Percentiles rank a stretch among this genome's conserved stretches.
Conservation (phyloP, 2,888 invertebrate genomes). For the Lamproptera curius region DNA sequence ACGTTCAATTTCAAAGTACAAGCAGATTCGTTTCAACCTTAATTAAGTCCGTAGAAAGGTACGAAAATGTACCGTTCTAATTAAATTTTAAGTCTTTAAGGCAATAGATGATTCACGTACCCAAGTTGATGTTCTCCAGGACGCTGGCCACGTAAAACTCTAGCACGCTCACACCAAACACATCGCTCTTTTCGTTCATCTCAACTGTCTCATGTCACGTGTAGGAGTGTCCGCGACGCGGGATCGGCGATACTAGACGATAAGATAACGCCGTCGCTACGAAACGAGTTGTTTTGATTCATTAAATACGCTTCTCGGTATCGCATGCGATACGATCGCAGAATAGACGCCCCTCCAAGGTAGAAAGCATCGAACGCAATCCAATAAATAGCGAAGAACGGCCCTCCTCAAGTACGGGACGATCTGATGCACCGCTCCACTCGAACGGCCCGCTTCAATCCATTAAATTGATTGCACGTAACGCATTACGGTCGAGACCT, state of each 20-base stretch:
- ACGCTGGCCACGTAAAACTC: conserved; percentile 53
- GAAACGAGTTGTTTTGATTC: background rate
- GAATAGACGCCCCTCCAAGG: background rate
- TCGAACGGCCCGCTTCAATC: background rate
- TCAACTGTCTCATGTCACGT: conserved; percentile 22
- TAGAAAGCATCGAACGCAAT: background rate
- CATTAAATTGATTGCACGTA: background rate
- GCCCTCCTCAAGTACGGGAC: background rate
- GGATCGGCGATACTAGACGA: conserved; percentile 7
- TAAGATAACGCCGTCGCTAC: conserved; percentile 6
- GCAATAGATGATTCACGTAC: conserved; percentile 46
- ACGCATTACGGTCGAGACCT: conserved; percentile 5
- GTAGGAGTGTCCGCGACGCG: conserved; percentile 1
- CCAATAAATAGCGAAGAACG: too few relatives aligned
- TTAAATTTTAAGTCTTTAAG: too few relatives aligned
- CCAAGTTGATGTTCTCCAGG: conserved; percentile 45
- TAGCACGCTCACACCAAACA: conserved; percentile 42
- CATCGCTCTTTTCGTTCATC: conserved; percentile 46
- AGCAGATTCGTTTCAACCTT: too few relatives aligned
- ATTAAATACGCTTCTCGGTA: background rate
- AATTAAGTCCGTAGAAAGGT: too few relatives aligned
- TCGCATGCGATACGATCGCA: background rate
- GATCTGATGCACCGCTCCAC: background rate
- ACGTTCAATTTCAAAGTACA: too few relatives aligned
- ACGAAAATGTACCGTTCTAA: too few relatives aligned